Evolutionary conservation across 2,113 vertebrate species (phyloP).

Genomic region (Phylloscopus whistleri): DNA sequence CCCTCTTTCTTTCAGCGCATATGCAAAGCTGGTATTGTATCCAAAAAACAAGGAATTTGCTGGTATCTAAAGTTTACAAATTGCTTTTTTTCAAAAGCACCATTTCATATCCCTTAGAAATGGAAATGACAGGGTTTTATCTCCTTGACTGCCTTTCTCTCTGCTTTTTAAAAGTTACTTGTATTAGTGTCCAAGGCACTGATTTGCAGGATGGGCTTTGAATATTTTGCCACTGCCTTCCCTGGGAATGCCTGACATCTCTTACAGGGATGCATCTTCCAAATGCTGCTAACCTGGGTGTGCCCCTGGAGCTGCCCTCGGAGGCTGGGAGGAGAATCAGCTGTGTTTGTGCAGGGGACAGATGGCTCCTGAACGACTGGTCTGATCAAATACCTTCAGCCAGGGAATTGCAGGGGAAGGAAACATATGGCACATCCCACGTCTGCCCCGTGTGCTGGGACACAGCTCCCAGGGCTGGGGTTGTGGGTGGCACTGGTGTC

Average conservation of each 20-base stretch:
- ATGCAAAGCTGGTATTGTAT: constrained; percentile 66
- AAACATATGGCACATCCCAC: background rate
- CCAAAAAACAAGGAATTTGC: constrained; percentile 64
- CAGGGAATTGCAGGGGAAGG: background rate
- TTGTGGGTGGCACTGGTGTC: fast-evolving
- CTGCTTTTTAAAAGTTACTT: constrained; percentile 23
- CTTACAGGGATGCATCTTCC: background rate
- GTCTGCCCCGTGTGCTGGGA: fast-evolving
- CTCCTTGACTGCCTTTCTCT: constrained; percentile 24
- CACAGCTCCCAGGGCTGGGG: background rate
- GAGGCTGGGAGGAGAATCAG: background rate
- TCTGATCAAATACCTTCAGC: constrained; percentile 27
- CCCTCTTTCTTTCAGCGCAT: constrained; percentile 56
- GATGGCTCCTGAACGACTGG: background rate
- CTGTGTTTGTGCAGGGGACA: constrained; percentile 8
- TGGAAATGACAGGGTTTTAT: constrained; percentile 59
- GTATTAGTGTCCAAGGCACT: constrained; percentile 32
- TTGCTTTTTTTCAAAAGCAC: constrained; percentile 64
- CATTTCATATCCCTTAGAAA: constrained; percentile 65
- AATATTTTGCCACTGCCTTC: background rate
- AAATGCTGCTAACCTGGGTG: background rate
- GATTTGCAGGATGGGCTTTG: constrained; percentile 30
- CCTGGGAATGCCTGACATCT: background rate
- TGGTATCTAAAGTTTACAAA: constrained; percentile 71
- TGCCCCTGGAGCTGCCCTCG: background rate